Evolutionary conservation across 2,888 invertebrate genomes (phyloP), one percentile per base, ranked within the genome.

Genomic region (Holacanthella duospinosa): DNA sequence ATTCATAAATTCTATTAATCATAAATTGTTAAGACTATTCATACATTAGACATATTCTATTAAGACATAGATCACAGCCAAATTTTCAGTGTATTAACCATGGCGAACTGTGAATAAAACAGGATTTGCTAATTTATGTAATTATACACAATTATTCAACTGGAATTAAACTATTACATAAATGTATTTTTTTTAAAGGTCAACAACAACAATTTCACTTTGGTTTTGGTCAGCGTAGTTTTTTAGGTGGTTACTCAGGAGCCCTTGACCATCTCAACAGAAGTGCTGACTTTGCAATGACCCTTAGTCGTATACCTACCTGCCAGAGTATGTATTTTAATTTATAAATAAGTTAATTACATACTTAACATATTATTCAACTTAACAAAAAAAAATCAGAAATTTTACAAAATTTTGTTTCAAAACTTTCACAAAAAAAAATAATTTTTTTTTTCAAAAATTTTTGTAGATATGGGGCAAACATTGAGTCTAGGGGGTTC

Each of bases 161-260:
- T 36, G 9, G 36, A 36, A 6, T 36, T 36, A 9, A 16, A 36
- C 6, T 36, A 9, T 36, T 36, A 36, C 36, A 36, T 16, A 2
- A 16, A 55, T 29, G 29, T 21, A 19, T 29, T 57, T 57, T 3
- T 57, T 24, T 55, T 58, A 43, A 59, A 93, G 93, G 93, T 82
- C 90, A 90, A 80, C 93, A 93, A 81, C 92, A 93, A 80, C 92
- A 92, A 82, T 92, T 93, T 80, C 91, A 93, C 81, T 81, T 83
- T 72, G 82, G 82, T 59, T 91, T 93, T 80, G 90, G 90, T 75
- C 89, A 90, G 78, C 83, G 90, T 69, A 89, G 90, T 61, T 89
- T 90, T 78, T 86, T 89, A 64, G 89, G 93, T 75, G 90, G 78
- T 59, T 78, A 80, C 67, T 79, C 80, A 68, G 78, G 78, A 55